A percentile compares a stretch with the other conserved stretches of the same genome.
phyloP scores from a whole-genome alignment of 2,888 invertebrate genomes.

The Cheiracanthium punctorium region DNA sequence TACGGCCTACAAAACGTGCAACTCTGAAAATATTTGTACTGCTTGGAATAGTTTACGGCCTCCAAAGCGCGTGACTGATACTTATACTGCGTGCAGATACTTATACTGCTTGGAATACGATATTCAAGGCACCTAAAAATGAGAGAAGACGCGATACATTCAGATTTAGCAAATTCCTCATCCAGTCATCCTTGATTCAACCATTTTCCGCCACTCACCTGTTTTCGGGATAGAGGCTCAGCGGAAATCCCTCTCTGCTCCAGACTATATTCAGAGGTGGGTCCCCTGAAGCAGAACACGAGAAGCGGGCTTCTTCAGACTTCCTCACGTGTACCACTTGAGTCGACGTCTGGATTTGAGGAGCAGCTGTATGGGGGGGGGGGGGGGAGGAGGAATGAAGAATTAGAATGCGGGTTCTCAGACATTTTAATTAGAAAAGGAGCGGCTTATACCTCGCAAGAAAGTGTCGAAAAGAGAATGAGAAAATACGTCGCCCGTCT shows the following conservation, averaged over 20 bases:
- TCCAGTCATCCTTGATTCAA: no score
- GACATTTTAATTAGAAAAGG: conserved; percentile 31
- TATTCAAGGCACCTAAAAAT: no score
- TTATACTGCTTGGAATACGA: no score
- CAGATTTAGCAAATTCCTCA: no score
- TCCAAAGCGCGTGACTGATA: no score
- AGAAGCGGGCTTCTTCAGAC: conserved; percentile 82
- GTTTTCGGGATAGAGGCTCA: conserved; percentile 61
- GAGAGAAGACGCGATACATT: no score
- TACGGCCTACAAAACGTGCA: no score
- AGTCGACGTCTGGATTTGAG: conserved; percentile 68
- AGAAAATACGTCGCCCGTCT: conserved; percentile 23
- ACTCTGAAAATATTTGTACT: no score
- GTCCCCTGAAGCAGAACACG: conserved; percentile 88
- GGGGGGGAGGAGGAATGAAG: not conserved
- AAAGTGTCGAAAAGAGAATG: no score
- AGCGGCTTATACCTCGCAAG: no score
- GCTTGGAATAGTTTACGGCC: no score
- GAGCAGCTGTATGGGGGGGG: conserved; percentile 56
- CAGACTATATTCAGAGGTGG: conserved; percentile 88
- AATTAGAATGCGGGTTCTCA: not conserved
- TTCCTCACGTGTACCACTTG: conserved; percentile 73
- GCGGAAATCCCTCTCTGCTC: conserved; percentile 85
- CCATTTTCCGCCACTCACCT: conserved; percentile 28
- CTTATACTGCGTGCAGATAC: no score